Base-by-base conservation (phyloP, 2,888 invertebrate genomes). In the Nymphalis c-album region DNA sequence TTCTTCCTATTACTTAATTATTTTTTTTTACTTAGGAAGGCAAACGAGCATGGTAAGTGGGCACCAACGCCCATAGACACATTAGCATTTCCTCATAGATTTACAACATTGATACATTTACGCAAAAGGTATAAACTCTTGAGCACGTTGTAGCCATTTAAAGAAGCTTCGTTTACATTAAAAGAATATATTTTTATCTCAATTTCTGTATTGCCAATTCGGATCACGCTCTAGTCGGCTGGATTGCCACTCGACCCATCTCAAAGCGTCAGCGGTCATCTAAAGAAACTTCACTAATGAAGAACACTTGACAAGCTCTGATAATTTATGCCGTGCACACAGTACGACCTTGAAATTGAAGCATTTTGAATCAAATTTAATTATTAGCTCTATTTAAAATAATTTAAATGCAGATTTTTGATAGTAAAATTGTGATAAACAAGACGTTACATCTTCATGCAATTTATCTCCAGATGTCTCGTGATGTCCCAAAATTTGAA, bases 251-350 rank as follows among this genome's bases (percentile, higher is more conserved):
- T 68, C 57, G 60, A 68, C 60, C 64, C 46, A 4, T 55, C 26
- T 59, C 63, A 53, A 57, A 67, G 67, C 51, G 58, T 58, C 51
- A 63, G 55, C 45, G 67, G 63, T 67, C 61, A 57, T 20, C 63
- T 60, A 35, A 51, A 53, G 67, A 63, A 55, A 55, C 18, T 47
- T 59, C 13, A 63, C 35, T 63, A 46, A 67, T 67, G 59, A 50
- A 60, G 59, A 10, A 58, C 50, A 45, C 63, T 63, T 55, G 20
- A 35, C 53, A 17, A 35, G 51, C 67, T 59, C 50, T 35, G 48
- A 58, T 48, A 67, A 63, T 50, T 48, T 40, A 40, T 40, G 40
- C 18, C 51, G 26, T 17, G 22, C 17, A 48, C 47, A 53, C 47
- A 40, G 61, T 61, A 61, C 26, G 60, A 20, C 48, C 55, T 16